Evolutionary conservation across 2,888 invertebrate species (phyloP), one percentile per base, ranked within the genome.

Genomic region (Agriopis leucophaearia): DNA sequence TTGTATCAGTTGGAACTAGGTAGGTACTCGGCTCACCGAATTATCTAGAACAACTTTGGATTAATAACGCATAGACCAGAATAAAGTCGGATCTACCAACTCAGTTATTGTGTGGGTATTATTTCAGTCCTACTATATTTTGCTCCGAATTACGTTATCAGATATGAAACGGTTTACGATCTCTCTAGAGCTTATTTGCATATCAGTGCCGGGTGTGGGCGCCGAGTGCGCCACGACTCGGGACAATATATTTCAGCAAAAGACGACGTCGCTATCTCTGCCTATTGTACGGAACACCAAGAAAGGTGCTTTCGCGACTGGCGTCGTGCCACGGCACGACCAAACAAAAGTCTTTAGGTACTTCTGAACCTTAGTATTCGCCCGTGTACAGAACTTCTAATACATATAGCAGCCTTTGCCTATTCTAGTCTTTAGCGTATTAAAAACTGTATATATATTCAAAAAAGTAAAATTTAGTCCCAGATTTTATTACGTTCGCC

Each of bases 121-220:
- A 70, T 70, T 75, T 77, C 67, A 81, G 81, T 74, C 35, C 51
- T 75, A 75, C 77, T 85, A 78, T 85, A 85, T 84, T 86, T 84
- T 81, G 83, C 81, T 83, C 85, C 80, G 82, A 89, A 90, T 88
- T 87, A 85, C 81, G 79, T 85, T 89, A 90, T 91, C 91, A 83
- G 91, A 90, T 91, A 85, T 83, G 82, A 87, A 88, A 88, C 87
- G 87, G 87, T 91, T 91, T 91, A 91, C 89, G 88, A 90, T 91
- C 86, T 88, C 79, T 82, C 77, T 83, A 82, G 87, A 82, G 86
- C 85, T 80, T 83, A 91, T 92, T 92, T 92, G 90, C 91, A 92
- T 92, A 91, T 91, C 90, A 88, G 90, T 80, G 80, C 76, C 80
- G 81, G 81, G 85, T 81, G 84, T 81, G 84, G 83, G 84, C 79